Percentiles rank a stretch among this genome's conserved stretches.
Evolutionary conservation across 30 jellyfish, hydroid and myxozoan species (phyloP).

Genomic region (Calvadosia cruxmelitensis): DNA sequence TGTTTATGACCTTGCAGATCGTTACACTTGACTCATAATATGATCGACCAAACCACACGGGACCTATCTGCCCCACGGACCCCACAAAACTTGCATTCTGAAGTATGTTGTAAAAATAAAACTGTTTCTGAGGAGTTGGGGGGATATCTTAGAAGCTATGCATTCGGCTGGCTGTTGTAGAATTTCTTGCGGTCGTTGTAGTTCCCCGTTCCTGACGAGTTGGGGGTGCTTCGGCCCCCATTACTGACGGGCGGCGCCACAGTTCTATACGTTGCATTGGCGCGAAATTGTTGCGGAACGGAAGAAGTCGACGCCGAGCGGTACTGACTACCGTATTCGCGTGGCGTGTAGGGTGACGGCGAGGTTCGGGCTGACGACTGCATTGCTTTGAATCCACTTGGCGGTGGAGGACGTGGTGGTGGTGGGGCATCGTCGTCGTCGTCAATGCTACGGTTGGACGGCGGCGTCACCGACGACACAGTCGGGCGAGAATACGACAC

Average conservation of each 20-base stretch:
- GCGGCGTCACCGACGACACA: not conserved
- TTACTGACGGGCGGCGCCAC: not conserved
- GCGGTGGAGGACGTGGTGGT: slow-evolving; percentile 99
- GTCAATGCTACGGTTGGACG: not conserved
- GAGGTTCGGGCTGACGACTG: slow-evolving; percentile 20
- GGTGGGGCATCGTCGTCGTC: slow-evolving; percentile 76
- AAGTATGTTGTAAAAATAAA: too few relatives aligned
- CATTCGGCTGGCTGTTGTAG: not conserved
- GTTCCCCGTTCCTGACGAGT: too few relatives aligned
- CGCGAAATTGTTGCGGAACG: not conserved
- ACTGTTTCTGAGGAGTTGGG: not conserved
- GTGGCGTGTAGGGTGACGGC: not conserved
- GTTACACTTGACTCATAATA: too few relatives aligned
- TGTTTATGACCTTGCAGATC: too few relatives aligned
- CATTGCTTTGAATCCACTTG: slow-evolving; percentile 21
- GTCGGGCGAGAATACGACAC: not conserved
- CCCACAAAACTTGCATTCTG: too few relatives aligned
- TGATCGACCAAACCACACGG: too few relatives aligned
- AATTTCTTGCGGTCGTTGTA: not conserved
- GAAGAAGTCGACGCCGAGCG: not conserved
- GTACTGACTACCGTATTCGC: not conserved
- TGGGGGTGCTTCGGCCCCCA: not conserved
- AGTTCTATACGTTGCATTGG: not conserved
- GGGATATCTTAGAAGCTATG: not conserved
- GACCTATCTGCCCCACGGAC: too few relatives aligned